Base-by-base conservation (phyloP, 2,797 vertebrate species). In the Tauraco hartlaubi region DNA sequence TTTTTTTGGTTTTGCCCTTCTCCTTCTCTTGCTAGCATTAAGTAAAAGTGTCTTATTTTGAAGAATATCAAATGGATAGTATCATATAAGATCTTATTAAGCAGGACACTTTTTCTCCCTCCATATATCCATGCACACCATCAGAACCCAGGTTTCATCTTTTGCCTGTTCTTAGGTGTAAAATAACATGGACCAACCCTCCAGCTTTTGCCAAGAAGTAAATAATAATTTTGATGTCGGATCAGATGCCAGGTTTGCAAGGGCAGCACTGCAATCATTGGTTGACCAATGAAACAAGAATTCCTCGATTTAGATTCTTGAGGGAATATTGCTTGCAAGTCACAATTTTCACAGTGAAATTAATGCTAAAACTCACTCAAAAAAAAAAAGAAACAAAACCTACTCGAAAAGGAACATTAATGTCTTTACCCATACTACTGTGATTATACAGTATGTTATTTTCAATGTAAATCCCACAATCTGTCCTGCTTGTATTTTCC, bases 141-240 rank as follows among this genome's bases (percentile, higher is more conserved):
- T 80, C 79, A 90, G 73, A 84, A 84, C n/a, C 84, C 54, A 23
- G n/a, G 15, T 84, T 92, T 88, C 48, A 52, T 66, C n/a, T 88
- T 94, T 73, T 9, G n/a, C n/a, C 15, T 78, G 7, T 1, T 71
- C 77, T 88, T 88, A 75, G 39, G 43, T 48, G 6, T 93, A 86
- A 80, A 62, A 62, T 95, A 81, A 68, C 4, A 2, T 68, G 62
- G 35, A 37, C 14, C 92, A 75, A 68, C 21, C 4, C 15, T 84
- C n/a, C 54, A 92, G 46, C 31, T 86, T 82, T 81, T 95, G 43
- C 66, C 80, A 88, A 84, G 55, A 81, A 86, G 44, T 84, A 93
- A 93, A 59, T 78, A 85, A 35, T 67, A 78, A 69, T 92, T 90
- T 81, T 72, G 8, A 52, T 93, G 76, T 86, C 55, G 69, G 85